phyloP scores from a whole-genome alignment of 2,888 invertebrate genomes.

The Amphipoea oculea region DNA sequence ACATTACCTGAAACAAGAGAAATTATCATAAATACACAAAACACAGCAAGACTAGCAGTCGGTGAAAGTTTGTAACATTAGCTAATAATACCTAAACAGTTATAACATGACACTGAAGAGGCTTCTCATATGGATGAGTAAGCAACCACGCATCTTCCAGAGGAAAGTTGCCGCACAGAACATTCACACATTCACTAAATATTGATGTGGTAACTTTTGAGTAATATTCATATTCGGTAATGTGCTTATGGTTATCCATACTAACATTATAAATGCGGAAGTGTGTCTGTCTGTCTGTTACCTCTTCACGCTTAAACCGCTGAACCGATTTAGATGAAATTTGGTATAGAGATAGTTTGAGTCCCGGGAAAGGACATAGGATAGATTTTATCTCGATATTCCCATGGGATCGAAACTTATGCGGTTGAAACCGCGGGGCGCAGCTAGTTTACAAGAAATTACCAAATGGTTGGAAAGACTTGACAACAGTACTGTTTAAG shows the following conservation, averaged over 20 bases:
- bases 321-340: too few species aligned
- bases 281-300: too few species aligned
- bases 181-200: constrained; percentile 36
- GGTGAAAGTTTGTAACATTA: constrained; percentile 34
- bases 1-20: constrained; percentile 58
- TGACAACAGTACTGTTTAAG: neutral
- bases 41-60: neutral
- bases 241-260: constrained; percentile 19
- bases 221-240: constrained; percentile 43
- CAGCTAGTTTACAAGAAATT: too few species aligned
- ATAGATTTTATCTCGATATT: too few species aligned
- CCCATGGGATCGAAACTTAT: too few species aligned
- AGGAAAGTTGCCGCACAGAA: constrained; percentile 49
- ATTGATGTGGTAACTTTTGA: constrained; percentile 34
- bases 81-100: constrained; percentile 26
- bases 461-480: neutral
- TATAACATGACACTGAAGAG: constrained; percentile 39
- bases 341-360: too few species aligned
- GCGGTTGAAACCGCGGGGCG: too few species aligned
- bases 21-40: constrained; percentile 41
- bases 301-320: too few species aligned
- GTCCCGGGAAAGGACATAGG: too few species aligned
- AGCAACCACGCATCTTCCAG: constrained; percentile 32
- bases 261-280: too few species aligned
- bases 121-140: constrained; percentile 36